These are phyloP conservation scores for Zaprionus ghesquierei DNA, from an alignment of 1,140 invertebrate genomes.

Conservation along the genomic window DNA sequence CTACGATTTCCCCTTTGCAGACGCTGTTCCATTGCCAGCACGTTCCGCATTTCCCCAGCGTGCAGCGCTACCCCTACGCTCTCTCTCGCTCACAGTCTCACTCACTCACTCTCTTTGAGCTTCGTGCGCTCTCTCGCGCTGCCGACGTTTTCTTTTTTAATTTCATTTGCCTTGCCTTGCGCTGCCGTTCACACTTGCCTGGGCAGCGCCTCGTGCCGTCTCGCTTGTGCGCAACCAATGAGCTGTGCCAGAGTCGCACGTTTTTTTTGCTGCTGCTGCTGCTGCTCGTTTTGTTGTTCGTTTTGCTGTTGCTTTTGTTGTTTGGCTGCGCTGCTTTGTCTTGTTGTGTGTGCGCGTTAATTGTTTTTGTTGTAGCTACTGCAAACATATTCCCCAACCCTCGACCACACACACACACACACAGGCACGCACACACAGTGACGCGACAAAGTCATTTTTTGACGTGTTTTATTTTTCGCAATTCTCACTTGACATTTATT, in stretches of 20 bases:
- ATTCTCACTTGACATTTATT: conserved; percentile 26
- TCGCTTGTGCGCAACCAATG: conserved; percentile 59
- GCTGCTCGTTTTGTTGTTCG: conserved; percentile 1
- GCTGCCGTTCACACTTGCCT: conserved; percentile 29
- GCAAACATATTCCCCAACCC: conserved; percentile 7
- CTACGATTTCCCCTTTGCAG: conserved; percentile 32
- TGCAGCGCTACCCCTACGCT: conserved; percentile 20
- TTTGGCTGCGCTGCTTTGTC: conserved; percentile 18
- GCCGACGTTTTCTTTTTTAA: conserved; percentile 9
- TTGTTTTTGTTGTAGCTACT: conserved; percentile 45
- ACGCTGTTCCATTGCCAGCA: conserved; percentile 38
- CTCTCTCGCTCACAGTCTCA: neutral
- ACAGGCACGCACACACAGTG: neutral
- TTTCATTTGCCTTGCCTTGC: conserved; percentile 36
- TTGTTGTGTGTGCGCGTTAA: conserved; percentile 48
- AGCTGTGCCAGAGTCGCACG: conserved; percentile 38
- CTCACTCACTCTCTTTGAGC: neutral
- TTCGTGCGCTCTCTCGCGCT: neutral
- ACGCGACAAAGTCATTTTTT: conserved; percentile 28
- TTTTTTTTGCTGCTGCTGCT: conserved; percentile 25
- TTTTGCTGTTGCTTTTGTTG: conserved; percentile 1
- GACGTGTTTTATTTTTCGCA: conserved; percentile 52
- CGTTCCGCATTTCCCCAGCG: conserved; percentile 37
- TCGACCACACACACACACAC: neutral
- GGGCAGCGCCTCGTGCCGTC: conserved; percentile 41